A percentile compares a stretch with the other conserved stretches of the same genome.
Evolutionary conservation across 2,888 invertebrate genomes (phyloP).

Genomic region (Nemurella pictetii): DNA sequence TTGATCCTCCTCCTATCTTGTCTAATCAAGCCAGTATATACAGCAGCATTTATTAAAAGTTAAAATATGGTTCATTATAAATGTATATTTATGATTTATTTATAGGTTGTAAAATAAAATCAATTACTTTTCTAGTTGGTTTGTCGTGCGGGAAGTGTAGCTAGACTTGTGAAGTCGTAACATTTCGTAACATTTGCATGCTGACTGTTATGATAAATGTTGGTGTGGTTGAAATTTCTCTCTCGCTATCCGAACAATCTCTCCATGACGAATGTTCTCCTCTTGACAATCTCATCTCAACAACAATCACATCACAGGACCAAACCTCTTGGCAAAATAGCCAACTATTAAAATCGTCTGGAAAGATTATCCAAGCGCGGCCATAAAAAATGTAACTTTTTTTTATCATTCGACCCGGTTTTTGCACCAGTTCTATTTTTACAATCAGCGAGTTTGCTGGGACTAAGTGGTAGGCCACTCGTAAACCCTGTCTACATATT

Average conservation of each 20-base stretch:
- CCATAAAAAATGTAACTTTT: background rate
- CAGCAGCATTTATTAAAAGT: background rate
- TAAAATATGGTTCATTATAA: background rate
- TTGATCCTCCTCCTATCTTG: too few species aligned
- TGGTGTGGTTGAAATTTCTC: background rate
- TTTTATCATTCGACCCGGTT: background rate
- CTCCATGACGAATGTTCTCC: background rate
- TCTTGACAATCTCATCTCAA: background rate
- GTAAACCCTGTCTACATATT: background rate
- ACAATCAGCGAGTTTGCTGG: background rate
- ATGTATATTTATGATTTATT: background rate
- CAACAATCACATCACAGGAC: background rate
- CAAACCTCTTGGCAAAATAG: background rate
- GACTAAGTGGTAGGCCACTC: background rate
- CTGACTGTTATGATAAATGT: background rate
- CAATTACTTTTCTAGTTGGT: background rate
- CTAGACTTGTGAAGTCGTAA: background rate
- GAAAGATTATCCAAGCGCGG: background rate
- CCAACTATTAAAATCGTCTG: background rate
- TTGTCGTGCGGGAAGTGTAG: background rate
- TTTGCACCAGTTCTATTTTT: background rate
- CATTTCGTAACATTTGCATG: background rate
- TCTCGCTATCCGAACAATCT: background rate
- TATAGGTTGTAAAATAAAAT: background rate
- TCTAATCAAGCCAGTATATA: background rate